Base-by-base conservation (phyloP, 1,140 invertebrate species). In the Phocides pigmalion region DNA sequence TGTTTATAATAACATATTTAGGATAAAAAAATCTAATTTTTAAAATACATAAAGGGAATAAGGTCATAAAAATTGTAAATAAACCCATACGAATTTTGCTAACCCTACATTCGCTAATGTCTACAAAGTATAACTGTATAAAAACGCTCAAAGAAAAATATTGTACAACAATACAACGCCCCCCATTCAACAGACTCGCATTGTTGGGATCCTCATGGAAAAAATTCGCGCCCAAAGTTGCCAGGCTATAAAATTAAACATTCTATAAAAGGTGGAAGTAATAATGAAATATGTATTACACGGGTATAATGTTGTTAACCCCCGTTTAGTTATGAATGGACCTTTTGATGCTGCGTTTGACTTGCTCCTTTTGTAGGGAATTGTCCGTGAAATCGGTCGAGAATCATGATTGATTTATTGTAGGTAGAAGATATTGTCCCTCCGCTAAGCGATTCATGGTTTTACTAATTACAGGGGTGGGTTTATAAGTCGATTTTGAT, bases 201-300 rank as follows among this genome's bases (percentile, higher is more conserved):
- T 86, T 82, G 76, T 87, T 11, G 6, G 37, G 25, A 73, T 41
- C 69, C 73, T 66, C 70, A 56, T 66, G 65, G 70, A 81, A 82
- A 85, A 86, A 80, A 74, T 62, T 69, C 64, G 56, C 56, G 56
- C 54, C 73, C 75, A 72, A 82, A 81, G 81, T 79, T 85, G 81
- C 80, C 71, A 81, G 75, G 70, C 72, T 75, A 89, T 86, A 89
- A 91, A 91, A 88, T 87, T 79, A 89, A 89, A 82, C 76, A 80
- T 79, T 70, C 76, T 72, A 88, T 88, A 85, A 88, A 88, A 79
- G 82, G 81, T 81, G 70, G 77, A 76, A 82, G 83, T 84, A 89
- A 89, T 88, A 87, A 89, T 91, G 82, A 89, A 89, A 89, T 91
- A 91, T 91, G 86, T 91, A 91, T 90, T 87, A 91, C 89, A 91